A percentile compares a stretch with the other conserved stretches of the same genome.
Conservation (phyloP, 2,113 vertebrate genomes). For the Capreolus pygargus region DNA sequence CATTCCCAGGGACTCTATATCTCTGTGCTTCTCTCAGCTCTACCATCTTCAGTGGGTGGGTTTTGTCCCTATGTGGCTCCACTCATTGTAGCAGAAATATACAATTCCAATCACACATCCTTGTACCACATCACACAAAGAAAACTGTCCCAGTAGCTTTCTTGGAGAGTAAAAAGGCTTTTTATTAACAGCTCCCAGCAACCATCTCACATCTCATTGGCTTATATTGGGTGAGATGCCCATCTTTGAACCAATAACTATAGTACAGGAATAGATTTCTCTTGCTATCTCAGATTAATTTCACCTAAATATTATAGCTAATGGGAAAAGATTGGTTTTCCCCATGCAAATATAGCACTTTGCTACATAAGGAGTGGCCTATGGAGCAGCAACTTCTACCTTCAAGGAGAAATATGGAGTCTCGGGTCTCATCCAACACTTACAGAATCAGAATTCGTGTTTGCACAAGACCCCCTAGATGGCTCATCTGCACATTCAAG, state of each 20-base stretch:
- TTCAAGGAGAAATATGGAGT: neutral
- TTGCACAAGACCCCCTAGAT: neutral
- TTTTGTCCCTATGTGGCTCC: neutral
- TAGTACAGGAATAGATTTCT: neutral
- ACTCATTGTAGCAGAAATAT: neutral
- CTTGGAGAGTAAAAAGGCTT: neutral
- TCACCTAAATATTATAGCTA: neutral
- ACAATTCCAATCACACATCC: neutral
- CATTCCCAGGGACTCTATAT: fast-evolving
- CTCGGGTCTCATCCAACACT: neutral
- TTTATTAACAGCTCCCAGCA: neutral
- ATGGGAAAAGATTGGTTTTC: neutral
- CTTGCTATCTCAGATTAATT: neutral
- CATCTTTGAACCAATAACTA: neutral
- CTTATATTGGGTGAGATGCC: neutral
- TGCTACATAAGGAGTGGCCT: neutral
- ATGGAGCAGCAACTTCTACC: fast-evolving
- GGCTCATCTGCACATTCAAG: neutral
- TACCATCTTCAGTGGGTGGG: neutral
- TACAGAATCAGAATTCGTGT: neutral
- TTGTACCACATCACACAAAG: neutral
- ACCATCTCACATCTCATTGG: neutral
- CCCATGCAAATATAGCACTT: neutral
- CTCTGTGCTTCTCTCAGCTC: neutral
- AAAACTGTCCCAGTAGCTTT: neutral